Evolutionary conservation across 64 coral and sea anemone genomes (phyloP), one percentile per base, ranked within the genome.

Genomic region (Porites lutea): DNA sequence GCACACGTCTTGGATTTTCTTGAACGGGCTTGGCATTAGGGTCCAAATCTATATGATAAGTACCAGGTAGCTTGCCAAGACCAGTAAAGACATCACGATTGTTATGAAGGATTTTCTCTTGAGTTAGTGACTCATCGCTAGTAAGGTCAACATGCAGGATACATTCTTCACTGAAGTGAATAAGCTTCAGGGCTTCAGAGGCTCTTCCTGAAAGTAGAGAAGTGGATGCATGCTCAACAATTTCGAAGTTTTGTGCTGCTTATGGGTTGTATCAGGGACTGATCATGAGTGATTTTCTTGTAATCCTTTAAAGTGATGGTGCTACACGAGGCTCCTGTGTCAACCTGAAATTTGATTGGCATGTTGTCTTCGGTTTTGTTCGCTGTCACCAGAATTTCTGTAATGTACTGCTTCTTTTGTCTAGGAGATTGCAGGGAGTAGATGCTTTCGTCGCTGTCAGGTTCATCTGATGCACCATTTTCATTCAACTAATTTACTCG

Each of bases 81-180:
- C 78, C 90, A 19, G 67, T 72, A 55, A 92, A 92, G 5, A 92
- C 48, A 74, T 92, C 92, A 20, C 63, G 15, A 8, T 93, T 82
- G 49, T 85, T 79, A 8, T 54, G 68, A 5, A 92, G 37, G 48
- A 83, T 37, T 50, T 92, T 79, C 52, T 85, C 79, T 50, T 74
- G 46, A 8, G 65, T 73, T 4, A 82, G 80, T 37, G 27, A 37
- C 27, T 37, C 27, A 37, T 37, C 27, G 0, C 27, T 37, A 37
- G 27, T 37, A 37, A 37, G 27, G 27, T 37, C 27, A 37, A 37
- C 27, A 37, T 37, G 27, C 1, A 37, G 27, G 27, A 37, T 37
- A 83, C 90, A 92, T 52, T 92, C 46, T 86, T 92, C 49, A 71
- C 18, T 91, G 65, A 79, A 2, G 76, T 47, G 53, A 55, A 55